phyloP scores from a whole-genome alignment of 2,113 vertebrate species.

The Phaetusa simplex region DNA sequence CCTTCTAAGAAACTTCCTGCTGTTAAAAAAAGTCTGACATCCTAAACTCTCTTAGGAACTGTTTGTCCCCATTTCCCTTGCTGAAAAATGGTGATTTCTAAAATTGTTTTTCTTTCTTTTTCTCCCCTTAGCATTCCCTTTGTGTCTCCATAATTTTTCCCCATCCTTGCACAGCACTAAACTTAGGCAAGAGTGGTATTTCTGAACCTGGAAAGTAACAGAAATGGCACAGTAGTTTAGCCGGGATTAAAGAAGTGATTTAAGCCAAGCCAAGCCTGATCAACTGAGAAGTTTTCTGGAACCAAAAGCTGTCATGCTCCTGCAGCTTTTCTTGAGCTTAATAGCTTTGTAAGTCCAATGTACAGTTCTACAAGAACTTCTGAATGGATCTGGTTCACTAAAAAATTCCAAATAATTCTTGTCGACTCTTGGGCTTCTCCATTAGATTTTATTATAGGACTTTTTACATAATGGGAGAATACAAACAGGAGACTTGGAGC shows the following conservation, averaged over 20 bases:
- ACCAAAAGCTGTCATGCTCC: neutral
- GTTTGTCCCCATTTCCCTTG: neutral
- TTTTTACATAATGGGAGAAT: constrained; percentile 55
- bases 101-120: neutral
- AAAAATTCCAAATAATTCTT: constrained; percentile 28
- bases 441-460: constrained; percentile 45
- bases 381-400: neutral
- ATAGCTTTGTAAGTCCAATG: neutral
- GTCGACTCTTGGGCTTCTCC: neutral
- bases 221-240: neutral
- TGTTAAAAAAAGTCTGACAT: neutral
- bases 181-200: neutral
- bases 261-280: constrained; percentile 22
- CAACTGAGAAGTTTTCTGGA: constrained; percentile 1
- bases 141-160: neutral
- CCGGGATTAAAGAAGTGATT: neutral
- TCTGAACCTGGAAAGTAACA: neutral
- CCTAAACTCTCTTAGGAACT: neutral
- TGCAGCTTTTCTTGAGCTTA: neutral
- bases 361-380: constrained; percentile 9
- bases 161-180: neutral
- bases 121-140: neutral
- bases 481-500: constrained; percentile 53
- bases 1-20: neutral
- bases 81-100: neutral